These are phyloP conservation scores for Chlamydotis undulata DNA, from an alignment of 2,113 vertebrate species.

Conservation along the genomic window DNA sequence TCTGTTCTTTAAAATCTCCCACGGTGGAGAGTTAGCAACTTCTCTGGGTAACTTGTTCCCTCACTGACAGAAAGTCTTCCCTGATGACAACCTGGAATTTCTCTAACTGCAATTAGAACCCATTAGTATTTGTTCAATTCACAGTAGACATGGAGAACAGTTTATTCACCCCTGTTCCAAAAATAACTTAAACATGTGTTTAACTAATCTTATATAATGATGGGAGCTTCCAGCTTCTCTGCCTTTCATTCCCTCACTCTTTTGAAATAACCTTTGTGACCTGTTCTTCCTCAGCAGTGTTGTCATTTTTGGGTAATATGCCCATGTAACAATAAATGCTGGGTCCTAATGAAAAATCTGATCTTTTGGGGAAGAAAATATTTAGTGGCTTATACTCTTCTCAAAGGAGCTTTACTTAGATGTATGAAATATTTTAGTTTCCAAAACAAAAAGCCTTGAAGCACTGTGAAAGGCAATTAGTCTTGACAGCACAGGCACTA, in stretches of 20 bases:
- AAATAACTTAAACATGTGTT: neutral
- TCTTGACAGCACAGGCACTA: neutral
- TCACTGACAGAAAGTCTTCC: neutral
- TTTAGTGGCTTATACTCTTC: neutral
- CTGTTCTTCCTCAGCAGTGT: neutral
- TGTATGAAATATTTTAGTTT: neutral
- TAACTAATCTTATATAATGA: neutral
- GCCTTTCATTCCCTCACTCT: neutral
- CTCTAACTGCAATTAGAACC: neutral
- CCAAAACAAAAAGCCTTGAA: neutral
- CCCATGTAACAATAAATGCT: neutral
- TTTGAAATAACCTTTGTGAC: neutral
- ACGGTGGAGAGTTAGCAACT: neutral
- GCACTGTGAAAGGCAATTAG: neutral
- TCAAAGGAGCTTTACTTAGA: neutral
- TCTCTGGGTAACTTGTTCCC: neutral
- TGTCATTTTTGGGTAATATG: neutral
- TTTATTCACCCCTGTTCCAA: neutral
- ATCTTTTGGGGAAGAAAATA: neutral
- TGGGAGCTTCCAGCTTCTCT: neutral
- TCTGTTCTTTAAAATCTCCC: neutral
- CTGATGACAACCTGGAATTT: neutral
- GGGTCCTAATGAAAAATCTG: neutral
- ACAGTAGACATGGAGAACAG: neutral
- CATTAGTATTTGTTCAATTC: neutral